Conservation (phyloP, 2,113 vertebrate species). For the Cochlearius cochlearius region DNA sequence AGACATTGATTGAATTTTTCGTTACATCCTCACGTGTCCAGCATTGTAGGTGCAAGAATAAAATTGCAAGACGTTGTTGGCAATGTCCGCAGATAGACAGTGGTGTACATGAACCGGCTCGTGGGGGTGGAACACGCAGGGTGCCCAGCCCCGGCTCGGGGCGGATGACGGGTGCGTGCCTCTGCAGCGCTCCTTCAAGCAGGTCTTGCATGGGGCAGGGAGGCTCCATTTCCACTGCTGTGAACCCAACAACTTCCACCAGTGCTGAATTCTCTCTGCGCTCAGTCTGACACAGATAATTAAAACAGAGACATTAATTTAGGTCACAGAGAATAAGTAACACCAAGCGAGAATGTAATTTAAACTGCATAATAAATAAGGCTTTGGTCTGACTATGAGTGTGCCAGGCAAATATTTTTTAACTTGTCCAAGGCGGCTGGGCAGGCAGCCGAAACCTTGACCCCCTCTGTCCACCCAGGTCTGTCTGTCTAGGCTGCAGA, state of each 20-base stretch:
- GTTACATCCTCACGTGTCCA: background rate
- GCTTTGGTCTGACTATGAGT: background rate
- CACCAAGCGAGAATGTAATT: background rate
- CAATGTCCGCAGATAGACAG: background rate
- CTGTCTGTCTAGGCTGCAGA: background rate
- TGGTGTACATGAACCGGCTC: accelerated
- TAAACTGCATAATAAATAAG: background rate
- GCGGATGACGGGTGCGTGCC: background rate
- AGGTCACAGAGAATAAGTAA: background rate
- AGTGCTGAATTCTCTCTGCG: background rate
- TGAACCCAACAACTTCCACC: background rate
- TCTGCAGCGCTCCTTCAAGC: background rate
- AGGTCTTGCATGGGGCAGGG: background rate
- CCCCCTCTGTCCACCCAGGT: accelerated
- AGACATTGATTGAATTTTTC: background rate
- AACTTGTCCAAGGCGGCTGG: background rate
- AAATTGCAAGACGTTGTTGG: background rate
- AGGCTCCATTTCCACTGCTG: background rate
- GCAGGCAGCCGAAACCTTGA: background rate
- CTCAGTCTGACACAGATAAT: background rate
- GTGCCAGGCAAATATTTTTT: background rate
- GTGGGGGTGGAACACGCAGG: background rate
- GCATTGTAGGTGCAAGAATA: background rate
- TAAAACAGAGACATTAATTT: background rate
- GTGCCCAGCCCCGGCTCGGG: background rate